Percentiles rank a stretch among this genome's conserved stretches.
These are phyloP conservation scores for Myzus persicae DNA, from an alignment of 1,140 invertebrate genomes.

Conservation along the genomic window DNA sequence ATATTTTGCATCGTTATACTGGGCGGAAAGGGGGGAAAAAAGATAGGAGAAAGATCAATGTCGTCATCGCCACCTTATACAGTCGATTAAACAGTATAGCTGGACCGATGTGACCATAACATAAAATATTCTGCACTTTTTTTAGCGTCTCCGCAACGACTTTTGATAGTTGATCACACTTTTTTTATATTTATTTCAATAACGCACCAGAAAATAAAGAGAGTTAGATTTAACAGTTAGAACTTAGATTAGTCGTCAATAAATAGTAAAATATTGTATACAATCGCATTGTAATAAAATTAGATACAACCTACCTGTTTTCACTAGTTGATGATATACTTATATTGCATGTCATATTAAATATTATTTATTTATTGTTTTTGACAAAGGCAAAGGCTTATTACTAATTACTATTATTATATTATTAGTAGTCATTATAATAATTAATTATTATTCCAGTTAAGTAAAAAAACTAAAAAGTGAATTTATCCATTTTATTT, in stretches of 20 bases:
- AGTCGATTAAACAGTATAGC: conserved; percentile 49
- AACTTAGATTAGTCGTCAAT: not conserved
- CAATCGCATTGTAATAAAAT: not conserved
- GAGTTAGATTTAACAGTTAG: not conserved
- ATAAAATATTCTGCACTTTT: not conserved
- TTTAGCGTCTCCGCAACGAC: not conserved
- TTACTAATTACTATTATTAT: no score
- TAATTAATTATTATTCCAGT: no score
- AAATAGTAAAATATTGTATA: not conserved
- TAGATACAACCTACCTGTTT: no score
- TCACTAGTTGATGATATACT: no score
- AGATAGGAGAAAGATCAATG: conserved; percentile 41
- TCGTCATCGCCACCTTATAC: conserved; percentile 38
- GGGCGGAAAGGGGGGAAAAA: conserved; percentile 13
- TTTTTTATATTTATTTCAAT: not conserved
- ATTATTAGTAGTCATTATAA: no score
- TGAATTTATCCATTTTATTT: no score
- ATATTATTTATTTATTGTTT: no score
- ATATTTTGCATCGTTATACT: conserved; percentile 38
- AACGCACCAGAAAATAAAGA: not conserved
- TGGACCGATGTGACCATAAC: conserved; percentile 33
- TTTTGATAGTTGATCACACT: not conserved
- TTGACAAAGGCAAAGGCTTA: no score
- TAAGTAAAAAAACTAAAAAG: no score
- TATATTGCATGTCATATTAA: no score